Conservation (phyloP, 2,797 vertebrate genomes). For the Pipistrellus pygmaeus region DNA sequence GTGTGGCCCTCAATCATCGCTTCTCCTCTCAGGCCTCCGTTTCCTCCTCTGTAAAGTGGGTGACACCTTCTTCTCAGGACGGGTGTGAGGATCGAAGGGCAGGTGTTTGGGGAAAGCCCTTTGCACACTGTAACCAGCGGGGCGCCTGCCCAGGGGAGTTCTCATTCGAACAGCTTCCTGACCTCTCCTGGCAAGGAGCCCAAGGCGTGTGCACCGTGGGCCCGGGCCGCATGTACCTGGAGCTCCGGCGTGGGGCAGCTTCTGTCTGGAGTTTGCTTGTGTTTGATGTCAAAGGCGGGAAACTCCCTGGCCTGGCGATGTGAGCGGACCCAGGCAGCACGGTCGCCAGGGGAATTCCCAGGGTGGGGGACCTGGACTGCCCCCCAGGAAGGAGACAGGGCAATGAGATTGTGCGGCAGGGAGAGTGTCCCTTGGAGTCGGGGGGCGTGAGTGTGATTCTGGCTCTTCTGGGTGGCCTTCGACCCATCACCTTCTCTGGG, state of each 20-base stretch:
- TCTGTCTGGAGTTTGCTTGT: slow-evolving; percentile 61
- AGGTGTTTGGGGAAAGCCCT: background rate
- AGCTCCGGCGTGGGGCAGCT: slow-evolving; percentile 26
- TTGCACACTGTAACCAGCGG: background rate
- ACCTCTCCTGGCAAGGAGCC: slow-evolving; percentile 13
- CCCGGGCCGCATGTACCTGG: background rate
- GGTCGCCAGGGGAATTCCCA: slow-evolving; percentile 49
- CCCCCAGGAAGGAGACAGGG: slow-evolving; percentile 1
- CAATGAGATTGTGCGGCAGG: background rate
- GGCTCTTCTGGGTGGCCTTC: background rate
- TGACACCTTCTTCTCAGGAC: background rate
- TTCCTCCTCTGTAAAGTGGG: background rate
- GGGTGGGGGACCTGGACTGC: background rate
- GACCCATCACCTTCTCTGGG: background rate
- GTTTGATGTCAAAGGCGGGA: slow-evolving; percentile 71
- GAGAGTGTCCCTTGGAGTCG: background rate
- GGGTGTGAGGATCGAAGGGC: slow-evolving; percentile 29
- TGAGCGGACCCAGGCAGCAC: background rate
- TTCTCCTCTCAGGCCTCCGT: background rate
- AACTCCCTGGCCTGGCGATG: slow-evolving; percentile 37
- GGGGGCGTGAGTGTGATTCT: background rate
- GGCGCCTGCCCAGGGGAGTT: background rate
- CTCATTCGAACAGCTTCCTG: background rate
- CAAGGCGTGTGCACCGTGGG: background rate
- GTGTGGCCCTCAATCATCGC: background rate